phyloP scores from a whole-genome alignment of 2,113 vertebrate species.

The Bos indicus region DNA sequence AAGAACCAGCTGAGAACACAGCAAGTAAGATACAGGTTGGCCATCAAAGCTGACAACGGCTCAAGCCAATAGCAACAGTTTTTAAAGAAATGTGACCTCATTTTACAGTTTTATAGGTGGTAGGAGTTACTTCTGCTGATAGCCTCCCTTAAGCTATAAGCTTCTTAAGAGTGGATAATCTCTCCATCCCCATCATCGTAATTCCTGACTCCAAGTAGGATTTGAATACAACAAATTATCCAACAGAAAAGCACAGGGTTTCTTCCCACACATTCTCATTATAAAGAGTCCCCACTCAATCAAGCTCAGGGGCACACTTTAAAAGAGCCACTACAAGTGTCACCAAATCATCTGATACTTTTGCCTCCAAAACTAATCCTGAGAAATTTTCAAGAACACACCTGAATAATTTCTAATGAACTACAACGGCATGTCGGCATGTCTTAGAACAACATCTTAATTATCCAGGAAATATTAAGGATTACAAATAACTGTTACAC shows the following conservation, averaged over 20 bases:
- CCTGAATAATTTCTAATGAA: constrained; percentile 12
- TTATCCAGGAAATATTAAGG: background rate
- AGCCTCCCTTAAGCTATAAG: background rate
- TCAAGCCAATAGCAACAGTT: background rate
- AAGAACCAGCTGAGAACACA: background rate
- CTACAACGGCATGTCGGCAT: background rate
- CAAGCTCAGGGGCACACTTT: background rate
- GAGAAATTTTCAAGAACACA: constrained; percentile 26
- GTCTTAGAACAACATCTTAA: constrained; percentile 22
- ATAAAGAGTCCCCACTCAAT: background rate
- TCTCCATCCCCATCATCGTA: background rate
- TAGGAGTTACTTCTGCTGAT: background rate
- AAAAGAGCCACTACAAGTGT: background rate
- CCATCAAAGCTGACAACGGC: background rate
- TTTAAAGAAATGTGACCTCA: background rate
- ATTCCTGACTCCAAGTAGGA: background rate
- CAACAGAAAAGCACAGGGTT: background rate
- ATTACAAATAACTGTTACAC: background rate
- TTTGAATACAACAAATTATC: background rate
- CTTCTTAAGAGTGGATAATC: background rate
- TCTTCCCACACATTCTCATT: background rate
- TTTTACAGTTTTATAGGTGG: background rate
- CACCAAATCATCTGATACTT: background rate
- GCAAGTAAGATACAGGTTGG: background rate
- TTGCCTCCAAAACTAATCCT: constrained; percentile 1